Evolutionary conservation across 2,888 invertebrate species (phyloP).

Genomic region (Oscheius sp.): DNA sequence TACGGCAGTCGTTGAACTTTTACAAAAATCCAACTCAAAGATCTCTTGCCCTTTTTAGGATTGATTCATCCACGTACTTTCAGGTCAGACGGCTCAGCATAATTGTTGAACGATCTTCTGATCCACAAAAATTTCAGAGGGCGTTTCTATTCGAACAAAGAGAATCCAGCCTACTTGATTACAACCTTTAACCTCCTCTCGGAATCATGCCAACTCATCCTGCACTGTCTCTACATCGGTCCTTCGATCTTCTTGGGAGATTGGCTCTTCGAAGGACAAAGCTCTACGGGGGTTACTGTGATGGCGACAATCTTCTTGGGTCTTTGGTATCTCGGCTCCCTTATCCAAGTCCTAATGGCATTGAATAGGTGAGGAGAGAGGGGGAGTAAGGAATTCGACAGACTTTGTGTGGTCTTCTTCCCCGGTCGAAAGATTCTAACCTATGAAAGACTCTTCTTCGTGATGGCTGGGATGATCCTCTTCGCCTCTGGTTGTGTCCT

Average conservation of each 20-base stretch:
- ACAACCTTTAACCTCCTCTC: conserved; percentile 22
- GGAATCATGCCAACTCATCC: conserved; percentile 17
- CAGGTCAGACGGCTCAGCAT: neutral
- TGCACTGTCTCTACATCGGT: conserved; percentile 22
- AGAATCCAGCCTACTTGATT: conserved; percentile 26
- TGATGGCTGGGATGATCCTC: neutral
- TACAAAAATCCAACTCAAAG: too few relatives aligned
- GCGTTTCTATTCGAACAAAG: neutral
- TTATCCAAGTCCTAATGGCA: conserved; percentile 28
- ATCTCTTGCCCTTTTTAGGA: too few relatives aligned
- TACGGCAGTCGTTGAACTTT: too few relatives aligned
- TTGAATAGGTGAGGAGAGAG: conserved; percentile 4
- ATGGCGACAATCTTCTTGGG: conserved; percentile 4
- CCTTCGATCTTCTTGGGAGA: conserved; percentile 23
- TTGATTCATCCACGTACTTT: too few relatives aligned
- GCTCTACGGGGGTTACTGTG: conserved; percentile 1
- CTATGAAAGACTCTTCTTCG: neutral
- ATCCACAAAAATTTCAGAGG: conserved; percentile 12
- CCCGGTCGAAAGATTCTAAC: conserved; percentile 15
- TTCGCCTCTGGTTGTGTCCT: conserved; percentile 1
- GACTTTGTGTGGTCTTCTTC: conserved; percentile 22
- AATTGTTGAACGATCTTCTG: neutral
- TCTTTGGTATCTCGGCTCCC: conserved; percentile 20
- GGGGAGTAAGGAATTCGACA: neutral
- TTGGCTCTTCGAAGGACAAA: conserved; percentile 24